These are phyloP conservation scores for Centruroides sculpturatus DNA, from an alignment of 1,140 invertebrate genomes.

Conservation along the genomic window DNA sequence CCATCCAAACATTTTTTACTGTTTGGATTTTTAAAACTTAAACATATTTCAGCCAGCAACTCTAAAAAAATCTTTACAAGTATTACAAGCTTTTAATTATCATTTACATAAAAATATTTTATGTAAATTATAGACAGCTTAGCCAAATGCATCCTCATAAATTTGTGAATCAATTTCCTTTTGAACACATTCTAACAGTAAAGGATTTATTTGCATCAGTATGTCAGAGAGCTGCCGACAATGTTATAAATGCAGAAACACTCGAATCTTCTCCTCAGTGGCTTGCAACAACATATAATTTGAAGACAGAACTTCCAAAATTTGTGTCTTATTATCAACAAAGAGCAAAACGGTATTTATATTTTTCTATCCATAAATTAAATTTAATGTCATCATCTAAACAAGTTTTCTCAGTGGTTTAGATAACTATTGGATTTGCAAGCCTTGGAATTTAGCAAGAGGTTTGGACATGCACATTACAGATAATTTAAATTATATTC, in stretches of 20 bases:
- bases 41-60: too few species aligned
- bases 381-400: background rate
- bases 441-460: slow-evolving; percentile 81
- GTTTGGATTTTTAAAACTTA: too few species aligned
- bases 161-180: slow-evolving; percentile 82
- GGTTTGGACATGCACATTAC: slow-evolving; percentile 75
- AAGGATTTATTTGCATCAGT: slow-evolving; percentile 71
- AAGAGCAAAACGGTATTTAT: slow-evolving; percentile 37
- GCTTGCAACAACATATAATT: slow-evolving; percentile 74
- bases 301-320: slow-evolving; percentile 62
- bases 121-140: slow-evolving; percentile 28
- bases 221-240: slow-evolving; percentile 38
- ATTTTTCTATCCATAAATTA: background rate
- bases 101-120: too few species aligned
- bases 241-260: slow-evolving; percentile 27
- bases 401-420: slow-evolving; percentile 28
- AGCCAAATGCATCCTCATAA: slow-evolving; percentile 42
- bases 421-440: slow-evolving; percentile 85
- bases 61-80: too few species aligned
- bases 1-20: too few species aligned
- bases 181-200: slow-evolving; percentile 70
- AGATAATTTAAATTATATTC: slow-evolving; percentile 57
- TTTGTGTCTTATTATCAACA: slow-evolving; percentile 69
- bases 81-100: too few species aligned
- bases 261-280: slow-evolving; percentile 54